Conservation (phyloP, 2,888 invertebrate genomes). For the Stenolophus ochropezus region DNA sequence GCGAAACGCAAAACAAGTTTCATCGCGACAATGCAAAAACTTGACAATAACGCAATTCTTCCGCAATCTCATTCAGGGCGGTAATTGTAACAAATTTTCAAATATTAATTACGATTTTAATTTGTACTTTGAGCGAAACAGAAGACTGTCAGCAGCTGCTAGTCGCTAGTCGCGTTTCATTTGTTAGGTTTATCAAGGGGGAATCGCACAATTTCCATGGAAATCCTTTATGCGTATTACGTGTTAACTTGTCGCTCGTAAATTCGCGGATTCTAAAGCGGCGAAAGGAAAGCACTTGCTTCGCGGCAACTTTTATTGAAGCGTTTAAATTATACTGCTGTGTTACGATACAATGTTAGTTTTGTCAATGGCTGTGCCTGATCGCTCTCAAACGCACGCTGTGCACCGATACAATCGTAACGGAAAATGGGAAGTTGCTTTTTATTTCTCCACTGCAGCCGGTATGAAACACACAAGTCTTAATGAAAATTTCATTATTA, state of each 20-base stretch:
- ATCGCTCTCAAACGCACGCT: neutral
- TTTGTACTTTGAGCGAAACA: constrained; percentile 48
- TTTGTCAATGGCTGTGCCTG: constrained; percentile 22
- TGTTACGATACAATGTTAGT: constrained; percentile 45
- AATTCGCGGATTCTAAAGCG: constrained; percentile 56
- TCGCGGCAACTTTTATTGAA: constrained; percentile 46
- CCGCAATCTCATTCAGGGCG: neutral
- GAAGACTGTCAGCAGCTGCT: constrained; percentile 50
- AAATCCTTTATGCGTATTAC: constrained; percentile 58
- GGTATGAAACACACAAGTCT: too few species aligned
- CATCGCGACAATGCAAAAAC: constrained; percentile 23
- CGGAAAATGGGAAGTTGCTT: too few species aligned
- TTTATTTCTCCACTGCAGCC: too few species aligned
- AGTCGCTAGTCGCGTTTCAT: constrained; percentile 20
- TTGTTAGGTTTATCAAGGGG: constrained; percentile 55
- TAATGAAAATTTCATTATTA: too few species aligned
- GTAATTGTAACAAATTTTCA: constrained; percentile 54
- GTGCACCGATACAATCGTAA: too few species aligned
- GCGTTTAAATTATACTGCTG: constrained; percentile 46
- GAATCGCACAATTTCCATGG: constrained; percentile 54
- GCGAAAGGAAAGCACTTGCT: constrained; percentile 37
- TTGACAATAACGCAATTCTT: constrained; percentile 33
- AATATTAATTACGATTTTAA: constrained; percentile 56
- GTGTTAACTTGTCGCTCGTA: constrained; percentile 60
- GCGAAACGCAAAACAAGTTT: constrained; percentile 30